These are phyloP conservation scores for Lytechinus variegatus DNA, from an alignment of 35 echinoderm and acorn worm genomes.

Conservation along the genomic window DNA sequence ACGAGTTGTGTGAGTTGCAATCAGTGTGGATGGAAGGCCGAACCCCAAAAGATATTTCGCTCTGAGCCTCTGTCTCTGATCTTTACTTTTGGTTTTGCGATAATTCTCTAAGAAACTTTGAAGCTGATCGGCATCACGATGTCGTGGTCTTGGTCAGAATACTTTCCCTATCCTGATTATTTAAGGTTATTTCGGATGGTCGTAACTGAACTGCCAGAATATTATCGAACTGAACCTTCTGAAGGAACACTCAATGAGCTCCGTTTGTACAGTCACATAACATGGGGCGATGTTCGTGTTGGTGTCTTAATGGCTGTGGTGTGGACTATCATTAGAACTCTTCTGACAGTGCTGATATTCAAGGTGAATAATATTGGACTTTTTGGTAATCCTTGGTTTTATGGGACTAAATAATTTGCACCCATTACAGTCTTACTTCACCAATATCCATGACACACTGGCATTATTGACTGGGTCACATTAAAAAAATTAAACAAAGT, in stretches of 20 bases:
- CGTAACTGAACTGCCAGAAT: constrained; percentile 71
- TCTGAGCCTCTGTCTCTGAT: no score
- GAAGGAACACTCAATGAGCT: constrained; percentile 29
- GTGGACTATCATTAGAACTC: constrained; percentile 41
- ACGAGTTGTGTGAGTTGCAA: no score
- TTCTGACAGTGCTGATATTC: constrained; percentile 40
- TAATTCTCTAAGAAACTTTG: not conserved
- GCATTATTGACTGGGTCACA: no score
- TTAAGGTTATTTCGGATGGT: constrained; percentile 65
- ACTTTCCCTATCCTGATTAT: constrained; percentile 80
- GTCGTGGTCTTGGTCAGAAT: constrained; percentile 48
- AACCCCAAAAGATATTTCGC: no score
- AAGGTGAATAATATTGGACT: not conserved
- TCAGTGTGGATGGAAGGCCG: no score
- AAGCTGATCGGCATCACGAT: not conserved
- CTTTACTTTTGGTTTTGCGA: not conserved
- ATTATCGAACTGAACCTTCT: constrained; percentile 71
- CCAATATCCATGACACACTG: no score
- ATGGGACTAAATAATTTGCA: no score
- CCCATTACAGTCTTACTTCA: no score
- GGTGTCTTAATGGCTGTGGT: constrained; percentile 1
- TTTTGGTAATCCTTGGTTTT: no score
- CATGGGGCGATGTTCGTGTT: not conserved
- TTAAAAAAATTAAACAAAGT: no score
- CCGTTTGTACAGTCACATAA: not conserved